Evolutionary conservation across 2,888 invertebrate species (phyloP), one percentile per base, ranked within the genome.

Genomic region (Ferrisia virgata): DNA sequence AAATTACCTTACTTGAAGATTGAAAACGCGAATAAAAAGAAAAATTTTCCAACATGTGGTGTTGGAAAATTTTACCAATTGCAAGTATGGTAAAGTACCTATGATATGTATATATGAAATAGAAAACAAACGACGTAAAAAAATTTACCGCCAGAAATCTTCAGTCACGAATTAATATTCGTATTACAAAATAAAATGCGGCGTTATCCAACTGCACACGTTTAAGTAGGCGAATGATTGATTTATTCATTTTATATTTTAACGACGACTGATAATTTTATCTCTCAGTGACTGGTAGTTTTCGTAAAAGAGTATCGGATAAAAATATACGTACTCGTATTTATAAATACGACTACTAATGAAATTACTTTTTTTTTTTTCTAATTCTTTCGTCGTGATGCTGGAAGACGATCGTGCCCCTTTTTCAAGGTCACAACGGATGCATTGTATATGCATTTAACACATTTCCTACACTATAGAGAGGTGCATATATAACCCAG

Each of bases 191-290:
- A 64, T 64, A 64, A 8, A 25, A 25, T 13, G 28, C 58, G 58
- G 28, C 28, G 72, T 72, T 72, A 72, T 72, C 33, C 33, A 72
- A 72, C 72, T 15, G 47, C 47, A 18, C 18, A 47, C 47, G 6
- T 8, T 18, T 47, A 47, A 47, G 47, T 64, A 64, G 64, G 64
- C 64, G 33, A 72, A 33, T 72, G 72, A 72, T 72, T 72, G 72
- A 72, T 72, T 72, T 72, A 72, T 72, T 33, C 72, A 8, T 72
- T 72, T 72, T 64, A 64, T 72, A 25, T 33, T 72, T 72, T 72
- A 72, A 72, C 33, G 72, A 72, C 72, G 72, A 72, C 72, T 33
- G 72, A 72, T 72, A 72, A 72, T 72, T 72, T 72, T 72, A 72
- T 72, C 72, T 72, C 72, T 2, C 72, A 2, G 33, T n/a, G 58